These are phyloP conservation scores for Dendrocincla fuliginosa DNA, from an alignment of 2,797 vertebrate species.

Conservation along the genomic window DNA sequence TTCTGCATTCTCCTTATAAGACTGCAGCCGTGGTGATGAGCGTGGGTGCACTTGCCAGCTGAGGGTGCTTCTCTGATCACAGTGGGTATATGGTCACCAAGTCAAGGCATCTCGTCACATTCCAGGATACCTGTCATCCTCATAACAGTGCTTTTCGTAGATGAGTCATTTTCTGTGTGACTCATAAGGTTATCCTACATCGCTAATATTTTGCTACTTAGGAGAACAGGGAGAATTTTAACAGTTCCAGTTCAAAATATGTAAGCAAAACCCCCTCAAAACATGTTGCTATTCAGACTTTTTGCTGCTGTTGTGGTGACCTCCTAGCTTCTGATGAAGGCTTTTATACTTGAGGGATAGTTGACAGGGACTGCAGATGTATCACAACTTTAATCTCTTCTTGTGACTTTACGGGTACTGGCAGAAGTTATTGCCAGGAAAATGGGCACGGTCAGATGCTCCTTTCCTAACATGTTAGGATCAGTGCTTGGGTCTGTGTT, in stretches of 20 bases:
- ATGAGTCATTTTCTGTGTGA: neutral
- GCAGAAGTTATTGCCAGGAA: neutral
- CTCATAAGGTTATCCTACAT: neutral
- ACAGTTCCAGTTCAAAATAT: neutral
- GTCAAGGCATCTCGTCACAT: neutral
- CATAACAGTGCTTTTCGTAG: neutral
- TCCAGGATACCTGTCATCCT: neutral
- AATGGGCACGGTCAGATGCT: neutral
- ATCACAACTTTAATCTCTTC: neutral
- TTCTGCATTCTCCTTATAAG: neutral
- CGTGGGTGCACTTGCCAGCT: neutral
- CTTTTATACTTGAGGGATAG: neutral
- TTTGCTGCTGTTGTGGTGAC: neutral
- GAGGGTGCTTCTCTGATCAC: neutral
- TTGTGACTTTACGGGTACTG: neutral
- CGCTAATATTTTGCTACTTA: neutral
- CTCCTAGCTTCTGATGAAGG: neutral
- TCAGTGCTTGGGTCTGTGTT: neutral
- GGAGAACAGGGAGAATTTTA: neutral
- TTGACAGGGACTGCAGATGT: neutral
- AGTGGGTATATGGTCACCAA: neutral
- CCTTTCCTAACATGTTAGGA: neutral
- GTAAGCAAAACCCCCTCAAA: neutral
- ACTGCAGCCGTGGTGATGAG: rapidly evolving
- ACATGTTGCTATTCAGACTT: neutral